Base-by-base conservation (phyloP, 2,113 vertebrate species). In the Halcyon malimbica region DNA sequence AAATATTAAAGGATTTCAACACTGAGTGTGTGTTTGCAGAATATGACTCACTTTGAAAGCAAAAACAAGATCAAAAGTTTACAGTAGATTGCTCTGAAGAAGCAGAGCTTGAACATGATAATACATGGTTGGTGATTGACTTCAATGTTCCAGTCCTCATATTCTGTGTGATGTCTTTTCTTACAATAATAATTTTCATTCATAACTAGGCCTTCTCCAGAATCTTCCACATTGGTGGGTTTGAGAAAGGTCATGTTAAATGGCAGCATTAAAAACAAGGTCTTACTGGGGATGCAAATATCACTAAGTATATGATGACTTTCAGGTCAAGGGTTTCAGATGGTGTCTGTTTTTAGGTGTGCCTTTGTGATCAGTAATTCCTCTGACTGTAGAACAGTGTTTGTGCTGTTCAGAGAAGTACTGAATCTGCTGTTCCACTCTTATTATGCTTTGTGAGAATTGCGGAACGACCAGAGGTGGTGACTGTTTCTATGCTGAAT, bases 1-100 rank as follows among this genome's bases (percentile, higher is more conserved):
- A 94, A 83, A 83, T 62, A 35, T 44, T 84, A 10, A 82, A 91
- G 67, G 65, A 57, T 94, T 97, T 93, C 94, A 78, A 65, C 87
- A 91, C 82, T 5, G 4, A 75, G 57, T 24, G 26, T 91, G 54
- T 5, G 2, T 94, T 88, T 95, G 62, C 63, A 89, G 76, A 95
- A 77, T 78, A n/a, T 91, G 44, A 91, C 51, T 95, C 91, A 84
- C 73, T 90, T 88, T 64, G 74, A 91, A 87, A 95, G 68, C 67
- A 92, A 87, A 79, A 68, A 64, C 68, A 91, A 80, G 90, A 25
- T 31, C 63, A 60, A 73, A 56, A 80, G 44, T 91, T 67, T 80
- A 33, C 17, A 65, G 60, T 56, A 89, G 60, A 41, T 75, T 90
- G 63, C 67, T 93, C 54, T 54, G 59, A 79, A 87, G 54, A 60